These are phyloP conservation scores for Calameuta idolon DNA, from an alignment of 2,888 invertebrate species.

Conservation along the genomic window DNA sequence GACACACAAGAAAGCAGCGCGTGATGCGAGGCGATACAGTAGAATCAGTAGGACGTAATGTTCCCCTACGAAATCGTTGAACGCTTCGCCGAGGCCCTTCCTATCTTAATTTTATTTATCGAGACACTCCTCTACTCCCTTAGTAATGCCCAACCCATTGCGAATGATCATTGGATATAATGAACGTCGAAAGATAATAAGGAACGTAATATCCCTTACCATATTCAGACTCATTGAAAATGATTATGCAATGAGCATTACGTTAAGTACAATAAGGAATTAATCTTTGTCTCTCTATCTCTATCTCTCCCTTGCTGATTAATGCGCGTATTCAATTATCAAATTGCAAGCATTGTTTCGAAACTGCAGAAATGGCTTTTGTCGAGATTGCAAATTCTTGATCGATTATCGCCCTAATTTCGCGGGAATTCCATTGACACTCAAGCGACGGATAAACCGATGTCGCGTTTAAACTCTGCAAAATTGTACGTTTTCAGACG, in stretches of 20 bases:
- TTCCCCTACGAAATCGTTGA: constrained; percentile 34
- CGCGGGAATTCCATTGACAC: neutral
- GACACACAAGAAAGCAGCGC: constrained; percentile 32
- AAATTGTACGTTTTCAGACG: neutral
- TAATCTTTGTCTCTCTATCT: neutral
- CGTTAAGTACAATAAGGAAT: neutral
- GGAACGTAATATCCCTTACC: neutral
- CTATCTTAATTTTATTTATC: constrained; percentile 27
- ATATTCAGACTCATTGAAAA: neutral
- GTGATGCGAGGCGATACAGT: constrained; percentile 28
- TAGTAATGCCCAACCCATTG: neutral
- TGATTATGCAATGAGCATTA: neutral
- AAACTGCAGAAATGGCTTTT: neutral
- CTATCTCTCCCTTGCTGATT: too few relatives aligned
- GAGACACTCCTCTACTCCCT: neutral
- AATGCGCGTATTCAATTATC: neutral
- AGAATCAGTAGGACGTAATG: constrained; percentile 17
- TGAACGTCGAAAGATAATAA: neutral
- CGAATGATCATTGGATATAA: neutral
- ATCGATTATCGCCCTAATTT: neutral
- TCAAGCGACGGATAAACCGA: neutral
- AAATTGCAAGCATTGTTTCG: neutral
- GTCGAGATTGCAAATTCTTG: neutral
- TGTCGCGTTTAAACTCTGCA: neutral
- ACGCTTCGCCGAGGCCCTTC: constrained; percentile 47